Percentiles rank a stretch among this genome's conserved stretches.
phyloP scores from a whole-genome alignment of 2,113 vertebrate genomes.

The Cryptoleucopteryx plumbea region DNA sequence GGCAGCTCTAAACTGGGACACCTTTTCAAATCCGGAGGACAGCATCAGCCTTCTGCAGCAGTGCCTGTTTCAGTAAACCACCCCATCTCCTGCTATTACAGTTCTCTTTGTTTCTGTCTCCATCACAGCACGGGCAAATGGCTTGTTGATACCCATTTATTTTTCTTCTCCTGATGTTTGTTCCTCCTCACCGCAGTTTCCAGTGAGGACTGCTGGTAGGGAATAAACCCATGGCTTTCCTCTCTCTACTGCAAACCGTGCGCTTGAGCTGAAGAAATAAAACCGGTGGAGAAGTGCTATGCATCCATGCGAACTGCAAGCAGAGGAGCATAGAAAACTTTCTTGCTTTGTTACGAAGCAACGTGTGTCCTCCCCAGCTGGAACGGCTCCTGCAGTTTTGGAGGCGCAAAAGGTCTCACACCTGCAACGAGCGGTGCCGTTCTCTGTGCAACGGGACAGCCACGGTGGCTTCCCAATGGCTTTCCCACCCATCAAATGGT shows the following conservation, averaged over 20 bases:
- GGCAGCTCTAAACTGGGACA: background rate
- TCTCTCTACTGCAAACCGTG: background rate
- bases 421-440: rapidly evolving
- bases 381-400: background rate
- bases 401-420: background rate
- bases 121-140: background rate
- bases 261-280: background rate
- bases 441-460: rapidly evolving
- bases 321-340: rapidly evolving
- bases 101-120: background rate
- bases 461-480: background rate
- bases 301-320: rapidly evolving
- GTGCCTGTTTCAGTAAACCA: background rate
- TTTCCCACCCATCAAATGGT: no score
- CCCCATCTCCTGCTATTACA: background rate
- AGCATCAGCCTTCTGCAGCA: background rate
- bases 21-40: background rate
- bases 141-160: background rate
- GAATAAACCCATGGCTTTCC: background rate
- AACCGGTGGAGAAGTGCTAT: rapidly evolving
- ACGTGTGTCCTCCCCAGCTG: no score
- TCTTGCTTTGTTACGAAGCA: background rate
- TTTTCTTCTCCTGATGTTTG: background rate
- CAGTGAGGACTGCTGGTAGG: background rate
- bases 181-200: background rate